Conservation (phyloP, 2,888 invertebrate genomes). For the Idaea straminata region DNA sequence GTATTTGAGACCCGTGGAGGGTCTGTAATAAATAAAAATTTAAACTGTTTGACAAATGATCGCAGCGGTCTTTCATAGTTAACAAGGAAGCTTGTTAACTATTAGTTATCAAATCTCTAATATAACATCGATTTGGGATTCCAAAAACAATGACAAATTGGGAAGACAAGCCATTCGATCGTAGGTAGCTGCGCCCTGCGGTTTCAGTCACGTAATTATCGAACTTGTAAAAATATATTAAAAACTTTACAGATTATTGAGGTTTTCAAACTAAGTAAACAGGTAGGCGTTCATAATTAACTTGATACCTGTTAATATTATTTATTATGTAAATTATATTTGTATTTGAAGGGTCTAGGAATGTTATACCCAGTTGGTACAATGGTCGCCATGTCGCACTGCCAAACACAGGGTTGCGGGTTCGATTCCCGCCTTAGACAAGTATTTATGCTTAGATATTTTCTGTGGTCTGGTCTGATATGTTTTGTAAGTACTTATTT, state of each 20-base stretch:
- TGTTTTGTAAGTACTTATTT: no score
- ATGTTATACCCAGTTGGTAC: no score
- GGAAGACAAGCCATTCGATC: background rate
- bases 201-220: background rate
- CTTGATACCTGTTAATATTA: no score
- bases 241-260: background rate
- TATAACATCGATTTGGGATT: constrained; percentile 11
- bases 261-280: background rate
- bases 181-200: background rate
- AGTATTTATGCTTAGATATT: no score
- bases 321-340: no score
- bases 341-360: no score
- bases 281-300: background rate
- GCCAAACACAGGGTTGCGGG: no score
- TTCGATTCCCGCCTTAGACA: no score
- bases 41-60: constrained; percentile 75
- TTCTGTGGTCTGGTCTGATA: no score
- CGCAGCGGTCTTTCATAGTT: constrained; percentile 30
- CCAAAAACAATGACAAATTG: constrained; percentile 19
- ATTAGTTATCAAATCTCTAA: background rate
- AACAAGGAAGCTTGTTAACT: background rate
- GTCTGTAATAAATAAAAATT: constrained; percentile 77
- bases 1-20: constrained; percentile 67
- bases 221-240: background rate
- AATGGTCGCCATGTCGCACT: no score